These are phyloP conservation scores for Anthonomus grandis DNA, from an alignment of 1,140 invertebrate genomes.

Conservation along the genomic window DNA sequence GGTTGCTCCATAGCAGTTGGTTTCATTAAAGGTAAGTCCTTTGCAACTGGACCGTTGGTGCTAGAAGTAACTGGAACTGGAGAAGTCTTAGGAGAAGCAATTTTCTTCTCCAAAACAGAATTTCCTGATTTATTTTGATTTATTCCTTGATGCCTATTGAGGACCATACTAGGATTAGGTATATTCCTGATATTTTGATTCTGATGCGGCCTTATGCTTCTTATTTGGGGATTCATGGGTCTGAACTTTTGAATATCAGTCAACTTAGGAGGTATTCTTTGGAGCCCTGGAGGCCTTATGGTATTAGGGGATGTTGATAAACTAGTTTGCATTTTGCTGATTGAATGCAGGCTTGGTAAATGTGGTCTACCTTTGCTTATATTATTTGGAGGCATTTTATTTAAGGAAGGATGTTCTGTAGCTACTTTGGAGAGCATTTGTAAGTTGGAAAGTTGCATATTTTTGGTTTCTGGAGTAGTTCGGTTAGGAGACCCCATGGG, in stretches of 20 bases:
- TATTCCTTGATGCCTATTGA: conserved; percentile 31
- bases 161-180: conserved; percentile 45
- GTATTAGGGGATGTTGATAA: background rate
- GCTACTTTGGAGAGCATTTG: conserved; percentile 48
- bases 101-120: conserved; percentile 11
- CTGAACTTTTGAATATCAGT: conserved; percentile 45
- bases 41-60: conserved; percentile 8
- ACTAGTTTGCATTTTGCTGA: conserved; percentile 29
- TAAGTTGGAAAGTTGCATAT: conserved; percentile 38
- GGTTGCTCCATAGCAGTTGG: conserved; percentile 18
- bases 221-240: conserved; percentile 37
- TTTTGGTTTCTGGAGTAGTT: conserved; percentile 25
- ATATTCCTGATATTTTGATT: conserved; percentile 47
- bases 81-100: conserved; percentile 15
- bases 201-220: conserved; percentile 40
- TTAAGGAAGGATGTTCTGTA: conserved; percentile 37
- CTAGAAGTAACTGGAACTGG: conserved; percentile 4
- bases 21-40: conserved; percentile 14
- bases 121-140: conserved; percentile 38
- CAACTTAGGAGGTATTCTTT: conserved; percentile 42
- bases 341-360: conserved; percentile 39
- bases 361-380: conserved; percentile 33
- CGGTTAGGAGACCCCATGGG: conserved; percentile 7
- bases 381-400: conserved; percentile 26
- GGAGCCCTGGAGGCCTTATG: conserved; percentile 27